Evolutionary conservation across 2,888 invertebrate genomes (phyloP), one percentile per base, ranked within the genome.

Genomic region (Lasioglossum vierecki): DNA sequence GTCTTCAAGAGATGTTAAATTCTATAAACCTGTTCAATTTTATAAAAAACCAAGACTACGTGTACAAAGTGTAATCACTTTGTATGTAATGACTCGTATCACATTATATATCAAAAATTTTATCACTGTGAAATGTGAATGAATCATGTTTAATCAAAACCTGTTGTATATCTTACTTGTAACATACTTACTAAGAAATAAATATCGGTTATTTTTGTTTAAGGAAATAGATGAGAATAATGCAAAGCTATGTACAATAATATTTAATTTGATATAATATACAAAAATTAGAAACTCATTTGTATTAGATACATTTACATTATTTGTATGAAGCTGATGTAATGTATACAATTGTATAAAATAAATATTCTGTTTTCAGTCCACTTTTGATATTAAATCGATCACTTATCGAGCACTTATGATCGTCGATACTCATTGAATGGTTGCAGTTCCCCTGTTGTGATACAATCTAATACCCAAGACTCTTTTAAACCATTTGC

Each of bases 381-480:
- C 30, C 11, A 18, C 13, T 49, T 63, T 85, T 13, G 0, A 13
- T 75, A n/a, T 26, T 3, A 57, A 44, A 2, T 30, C 0, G 26
- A 53, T 30, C 30, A 30, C 30, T 30, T 30, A 30, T 30, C 30
- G 30, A 30, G 70, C 46, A 80, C 41, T 57, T 77, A 81, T 13
- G 9, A 4, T 68, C 30, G 63, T 66, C 41, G 63, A 72, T 86
- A 87, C 3, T 76, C 79, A 83, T 70, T 39, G 5, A 30, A 72
- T 15, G 87, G 46, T 57, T 87, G 87, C 75, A 96, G 88, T 89
- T 95, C 95, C 91, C 96, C 96, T 49, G 95, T 95, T 0, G 96
- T 96, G 80, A 97, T 96, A 72, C 96, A 96, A 94, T 97, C 97
- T 76, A 97, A 94, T 41, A 97, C 93, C 97, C 97, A 97, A 72